These are phyloP conservation scores for Oreotrochilus melanogaster DNA, from an alignment of 2,113 vertebrate species.

Conservation along the genomic window DNA sequence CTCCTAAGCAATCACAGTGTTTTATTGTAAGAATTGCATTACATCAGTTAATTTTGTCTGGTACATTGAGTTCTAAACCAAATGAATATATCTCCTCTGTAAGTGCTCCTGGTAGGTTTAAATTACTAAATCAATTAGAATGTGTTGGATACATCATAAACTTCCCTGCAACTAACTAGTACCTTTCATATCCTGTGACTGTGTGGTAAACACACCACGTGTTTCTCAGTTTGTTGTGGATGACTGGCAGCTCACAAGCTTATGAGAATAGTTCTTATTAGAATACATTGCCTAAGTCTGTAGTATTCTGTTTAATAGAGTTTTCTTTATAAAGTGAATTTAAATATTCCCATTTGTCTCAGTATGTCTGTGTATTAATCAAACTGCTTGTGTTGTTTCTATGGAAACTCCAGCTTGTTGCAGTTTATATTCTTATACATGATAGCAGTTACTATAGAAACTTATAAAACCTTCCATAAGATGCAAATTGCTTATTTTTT, in stretches of 20 bases:
- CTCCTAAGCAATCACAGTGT: not conserved
- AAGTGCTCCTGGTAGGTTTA: not conserved
- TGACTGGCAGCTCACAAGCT: not conserved
- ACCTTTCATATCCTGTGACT: not conserved
- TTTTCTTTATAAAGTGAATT: conserved; percentile 27
- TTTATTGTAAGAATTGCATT: not conserved
- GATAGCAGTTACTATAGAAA: conserved; percentile 68
- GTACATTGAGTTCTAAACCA: not conserved
- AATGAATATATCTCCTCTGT: not conserved
- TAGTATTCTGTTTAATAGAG: not conserved
- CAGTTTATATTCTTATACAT: conserved; percentile 17
- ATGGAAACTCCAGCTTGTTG: conserved; percentile 32
- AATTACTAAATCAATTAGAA: not conserved
- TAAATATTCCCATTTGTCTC: conserved; percentile 5
- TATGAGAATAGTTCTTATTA: not conserved
- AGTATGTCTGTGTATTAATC: conserved; percentile 23
- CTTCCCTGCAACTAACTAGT: not conserved
- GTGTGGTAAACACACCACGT: not conserved
- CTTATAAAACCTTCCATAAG: conserved; percentile 45
- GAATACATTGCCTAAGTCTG: not conserved
- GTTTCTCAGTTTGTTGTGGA: not conserved
- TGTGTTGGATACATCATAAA: not conserved
- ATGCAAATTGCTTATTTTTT: conserved; percentile 44
- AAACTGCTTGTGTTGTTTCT: conserved; percentile 24
- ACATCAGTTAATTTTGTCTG: not conserved